Percentiles rank a stretch among this genome's conserved stretches.
These are phyloP conservation scores for Calephelis perditalis DNA, from an alignment of 2,888 invertebrate species.

Conservation along the genomic window DNA sequence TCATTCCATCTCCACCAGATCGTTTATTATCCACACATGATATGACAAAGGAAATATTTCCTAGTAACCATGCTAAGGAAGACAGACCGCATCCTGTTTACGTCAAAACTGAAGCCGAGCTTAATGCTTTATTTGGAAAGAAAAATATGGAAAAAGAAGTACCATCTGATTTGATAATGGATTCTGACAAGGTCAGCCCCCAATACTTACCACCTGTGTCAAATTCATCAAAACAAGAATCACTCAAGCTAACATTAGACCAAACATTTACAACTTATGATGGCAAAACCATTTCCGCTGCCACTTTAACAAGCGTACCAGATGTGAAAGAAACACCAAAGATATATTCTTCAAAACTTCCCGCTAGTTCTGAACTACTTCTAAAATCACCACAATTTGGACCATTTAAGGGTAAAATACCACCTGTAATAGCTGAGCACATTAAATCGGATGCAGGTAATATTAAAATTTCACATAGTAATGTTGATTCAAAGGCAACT, in stretches of 20 bases:
- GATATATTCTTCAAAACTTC: constrained; percentile 62
- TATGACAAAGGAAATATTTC: constrained; percentile 62
- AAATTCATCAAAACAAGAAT: constrained; percentile 64
- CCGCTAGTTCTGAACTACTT: constrained; percentile 74
- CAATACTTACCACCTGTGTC: constrained; percentile 86
- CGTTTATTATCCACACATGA: constrained; percentile 62
- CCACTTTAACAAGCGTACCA: constrained; percentile 77
- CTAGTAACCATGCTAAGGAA: constrained; percentile 65
- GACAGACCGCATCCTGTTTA: constrained; percentile 72
- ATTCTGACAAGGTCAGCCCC: constrained; percentile 83
- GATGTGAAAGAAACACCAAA: constrained; percentile 52
- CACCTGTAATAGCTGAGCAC: constrained; percentile 56
- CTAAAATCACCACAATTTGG: constrained; percentile 85
- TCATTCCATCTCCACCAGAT: constrained; percentile 87
- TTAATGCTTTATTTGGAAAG: constrained; percentile 54
- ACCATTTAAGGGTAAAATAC: constrained; percentile 85
- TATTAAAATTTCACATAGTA: constrained; percentile 26
- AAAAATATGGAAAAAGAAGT: constrained; percentile 64
- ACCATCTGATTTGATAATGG: constrained; percentile 81
- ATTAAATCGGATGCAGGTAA: constrained; percentile 35
- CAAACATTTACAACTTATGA: constrained; percentile 85
- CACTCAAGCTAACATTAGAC: constrained; percentile 53
- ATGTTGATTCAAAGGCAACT: constrained; percentile 37
- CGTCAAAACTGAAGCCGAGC: constrained; percentile 53
- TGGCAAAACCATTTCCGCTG: constrained; percentile 85